Conservation (phyloP, 2,113 vertebrate species). For the Parus major region DNA sequence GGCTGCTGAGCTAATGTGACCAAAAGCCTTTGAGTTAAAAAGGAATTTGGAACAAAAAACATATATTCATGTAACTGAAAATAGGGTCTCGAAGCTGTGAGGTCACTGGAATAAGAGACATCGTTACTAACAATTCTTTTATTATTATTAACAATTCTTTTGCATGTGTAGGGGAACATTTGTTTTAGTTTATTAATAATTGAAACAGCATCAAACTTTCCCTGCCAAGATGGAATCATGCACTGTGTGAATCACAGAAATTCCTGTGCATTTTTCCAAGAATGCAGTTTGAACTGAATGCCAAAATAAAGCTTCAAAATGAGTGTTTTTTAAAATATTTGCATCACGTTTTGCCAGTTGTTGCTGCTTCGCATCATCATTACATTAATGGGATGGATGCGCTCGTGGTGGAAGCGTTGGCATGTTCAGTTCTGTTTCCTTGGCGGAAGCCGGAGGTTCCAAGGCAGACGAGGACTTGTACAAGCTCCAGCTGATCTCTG, state of each 20-base stretch:
- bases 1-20: background rate
- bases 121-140: background rate
- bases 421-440: background rate
- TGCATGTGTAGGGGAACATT: background rate
- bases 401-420: background rate
- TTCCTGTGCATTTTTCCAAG: background rate
- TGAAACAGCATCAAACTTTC: background rate
- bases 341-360: background rate
- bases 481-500: constrained; percentile 43
- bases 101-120: accelerated
- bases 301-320: background rate
- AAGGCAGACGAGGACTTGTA: constrained; percentile 48
- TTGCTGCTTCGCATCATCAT: background rate
- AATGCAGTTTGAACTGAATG: background rate
- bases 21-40: background rate
- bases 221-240: background rate
- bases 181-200: background rate
- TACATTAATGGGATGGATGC: background rate
- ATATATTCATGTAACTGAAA: background rate
- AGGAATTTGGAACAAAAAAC: background rate
- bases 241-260: background rate
- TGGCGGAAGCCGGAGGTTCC: constrained; percentile 9
- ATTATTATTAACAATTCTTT: background rate
- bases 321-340: background rate
- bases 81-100: background rate